Evolutionary conservation across 2,113 vertebrate genomes (phyloP).

Genomic region (Rynchops niger): DNA sequence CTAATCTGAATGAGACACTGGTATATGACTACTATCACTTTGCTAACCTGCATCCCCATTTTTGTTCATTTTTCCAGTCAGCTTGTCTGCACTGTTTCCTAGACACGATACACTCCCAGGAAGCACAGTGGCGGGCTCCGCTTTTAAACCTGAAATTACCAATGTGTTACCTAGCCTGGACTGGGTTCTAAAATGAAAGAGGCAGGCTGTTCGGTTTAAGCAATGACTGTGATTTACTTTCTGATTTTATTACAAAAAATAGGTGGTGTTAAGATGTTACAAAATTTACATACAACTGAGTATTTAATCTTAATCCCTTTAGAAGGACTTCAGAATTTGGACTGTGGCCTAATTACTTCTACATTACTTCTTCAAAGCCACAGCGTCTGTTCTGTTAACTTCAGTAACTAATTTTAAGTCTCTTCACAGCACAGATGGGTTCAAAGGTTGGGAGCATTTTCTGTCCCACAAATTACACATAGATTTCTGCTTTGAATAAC

Average conservation of each 20-base stretch:
- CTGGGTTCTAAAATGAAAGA: not conserved
- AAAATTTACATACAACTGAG: not conserved
- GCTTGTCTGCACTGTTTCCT: not conserved
- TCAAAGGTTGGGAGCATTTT: not conserved
- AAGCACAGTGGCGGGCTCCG: not conserved
- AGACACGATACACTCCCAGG: not conserved
- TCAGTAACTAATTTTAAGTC: not conserved
- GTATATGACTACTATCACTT: not conserved
- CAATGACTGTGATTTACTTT: not conserved
- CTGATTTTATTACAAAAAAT: not conserved
- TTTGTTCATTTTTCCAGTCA: not conserved
- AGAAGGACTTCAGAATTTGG: not conserved
- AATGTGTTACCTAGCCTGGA: not conserved
- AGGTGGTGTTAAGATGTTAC: not conserved
- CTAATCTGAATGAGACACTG: not conserved
- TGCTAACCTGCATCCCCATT: not conserved
- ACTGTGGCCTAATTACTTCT: not conserved
- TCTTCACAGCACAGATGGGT: not conserved
- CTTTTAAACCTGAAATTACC: not conserved
- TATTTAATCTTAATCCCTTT: not conserved
- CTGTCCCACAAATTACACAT: not conserved
- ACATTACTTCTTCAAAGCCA: not conserved
- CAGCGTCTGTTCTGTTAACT: not conserved
- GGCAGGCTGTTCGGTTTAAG: not conserved
- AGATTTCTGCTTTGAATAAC: not conserved